phyloP scores from a whole-genome alignment of 1,140 invertebrate genomes.

The Oncopeltus fasciatus region DNA sequence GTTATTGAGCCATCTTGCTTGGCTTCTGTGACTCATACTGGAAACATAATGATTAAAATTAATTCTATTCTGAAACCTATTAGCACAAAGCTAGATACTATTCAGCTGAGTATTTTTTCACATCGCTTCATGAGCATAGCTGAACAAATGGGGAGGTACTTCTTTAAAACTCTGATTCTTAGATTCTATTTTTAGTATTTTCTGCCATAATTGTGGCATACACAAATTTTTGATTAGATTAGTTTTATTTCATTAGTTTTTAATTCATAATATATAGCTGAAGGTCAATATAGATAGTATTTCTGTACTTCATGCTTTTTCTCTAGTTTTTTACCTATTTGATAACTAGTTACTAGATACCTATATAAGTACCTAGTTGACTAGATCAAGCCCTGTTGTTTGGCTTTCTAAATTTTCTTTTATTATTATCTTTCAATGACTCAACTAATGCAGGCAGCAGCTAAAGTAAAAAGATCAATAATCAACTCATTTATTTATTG shows the following conservation, averaged over 20 bases:
- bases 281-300: background rate
- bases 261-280: background rate
- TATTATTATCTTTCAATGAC: too few relatives aligned
- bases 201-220: background rate
- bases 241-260: background rate
- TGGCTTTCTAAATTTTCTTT: too few relatives aligned
- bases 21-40: conserved; percentile 50
- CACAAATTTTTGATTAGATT: background rate
- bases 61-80: conserved; percentile 42
- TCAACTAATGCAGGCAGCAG: too few relatives aligned
- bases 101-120: conserved; percentile 95
- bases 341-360: too few relatives aligned
- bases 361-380: too few relatives aligned
- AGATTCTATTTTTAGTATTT: background rate
- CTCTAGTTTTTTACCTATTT: too few relatives aligned
- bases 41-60: conserved; percentile 58
- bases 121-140: conserved; percentile 99
- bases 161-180: background rate
- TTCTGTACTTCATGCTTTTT: too few relatives aligned
- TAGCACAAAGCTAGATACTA: conserved; percentile 65
- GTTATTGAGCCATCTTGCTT: conserved; percentile 76
- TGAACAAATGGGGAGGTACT: conserved; percentile 93
- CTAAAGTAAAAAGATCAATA: too few relatives aligned
- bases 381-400: too few relatives aligned
- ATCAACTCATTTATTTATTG: too few relatives aligned